These are phyloP conservation scores for Batillaria attramentaria DNA, from an alignment of 1,140 invertebrate genomes.

Conservation along the genomic window DNA sequence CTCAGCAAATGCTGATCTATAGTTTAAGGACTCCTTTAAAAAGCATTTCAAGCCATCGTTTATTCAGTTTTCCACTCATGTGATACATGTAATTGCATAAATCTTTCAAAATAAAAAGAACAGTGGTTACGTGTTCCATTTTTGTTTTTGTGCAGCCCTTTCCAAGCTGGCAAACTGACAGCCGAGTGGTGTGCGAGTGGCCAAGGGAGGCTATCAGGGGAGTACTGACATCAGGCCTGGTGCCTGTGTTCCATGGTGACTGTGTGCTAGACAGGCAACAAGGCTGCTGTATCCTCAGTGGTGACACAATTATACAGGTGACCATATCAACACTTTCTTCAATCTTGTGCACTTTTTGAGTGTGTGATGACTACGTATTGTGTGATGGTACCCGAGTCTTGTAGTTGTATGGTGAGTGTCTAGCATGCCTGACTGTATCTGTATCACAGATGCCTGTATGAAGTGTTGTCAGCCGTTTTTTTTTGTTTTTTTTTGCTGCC, in stretches of 20 bases:
- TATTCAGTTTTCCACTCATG: too few species aligned
- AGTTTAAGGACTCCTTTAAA: too few species aligned
- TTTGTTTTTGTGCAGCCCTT: constrained; percentile 47
- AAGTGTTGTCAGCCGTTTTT: neutral
- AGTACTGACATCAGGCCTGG: constrained; percentile 39
- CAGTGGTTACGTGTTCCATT: neutral
- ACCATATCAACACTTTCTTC: neutral
- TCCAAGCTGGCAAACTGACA: constrained; percentile 43
- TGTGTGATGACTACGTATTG: too few species aligned
- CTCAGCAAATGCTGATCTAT: too few species aligned
- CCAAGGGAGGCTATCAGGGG: constrained; percentile 17
- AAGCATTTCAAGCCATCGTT: too few species aligned
- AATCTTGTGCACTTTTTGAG: neutral
- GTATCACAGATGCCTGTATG: neutral
- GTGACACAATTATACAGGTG: constrained; percentile 57
- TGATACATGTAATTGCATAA: too few species aligned
- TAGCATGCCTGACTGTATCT: neutral
- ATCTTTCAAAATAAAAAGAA: neutral
- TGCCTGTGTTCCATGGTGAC: constrained; percentile 59
- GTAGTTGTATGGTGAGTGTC: too few species aligned
- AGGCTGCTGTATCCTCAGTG: constrained; percentile 55
- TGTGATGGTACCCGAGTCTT: neutral
- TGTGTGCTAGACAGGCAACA: constrained; percentile 40
- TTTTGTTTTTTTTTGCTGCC: too few species aligned
- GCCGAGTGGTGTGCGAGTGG: constrained; percentile 35